Conservation (phyloP, 2,113 vertebrate genomes). For the Coptodon rendalli region DNA sequence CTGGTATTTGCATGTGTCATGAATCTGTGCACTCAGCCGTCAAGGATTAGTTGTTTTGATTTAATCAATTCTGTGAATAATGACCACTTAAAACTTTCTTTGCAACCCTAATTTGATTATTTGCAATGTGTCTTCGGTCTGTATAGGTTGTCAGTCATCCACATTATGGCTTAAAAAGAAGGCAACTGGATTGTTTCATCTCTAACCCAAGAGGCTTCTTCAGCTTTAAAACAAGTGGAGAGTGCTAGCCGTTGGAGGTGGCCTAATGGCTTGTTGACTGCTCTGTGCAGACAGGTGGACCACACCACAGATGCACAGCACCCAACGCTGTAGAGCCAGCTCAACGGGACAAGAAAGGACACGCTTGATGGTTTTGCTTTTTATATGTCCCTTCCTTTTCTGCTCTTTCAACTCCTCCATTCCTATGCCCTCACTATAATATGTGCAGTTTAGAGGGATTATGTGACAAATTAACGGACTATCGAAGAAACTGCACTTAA, state of each 20-base stretch:
- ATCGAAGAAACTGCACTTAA: background rate
- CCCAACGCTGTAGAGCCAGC: background rate
- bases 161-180: background rate
- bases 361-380: background rate
- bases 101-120: background rate
- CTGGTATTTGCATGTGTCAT: background rate
- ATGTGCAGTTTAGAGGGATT: background rate
- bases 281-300: background rate
- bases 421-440: background rate
- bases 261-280: background rate
- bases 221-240: background rate
- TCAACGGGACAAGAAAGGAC: background rate
- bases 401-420: background rate
- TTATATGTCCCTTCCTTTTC: background rate
- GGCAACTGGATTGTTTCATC: background rate
- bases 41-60: slow-evolving; percentile 53
- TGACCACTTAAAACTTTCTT: background rate
- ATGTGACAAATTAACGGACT: background rate
- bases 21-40: slow-evolving; percentile 11
- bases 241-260: background rate
- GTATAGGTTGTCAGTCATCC: background rate
- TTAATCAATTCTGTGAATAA: background rate
- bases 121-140: background rate
- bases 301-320: background rate
- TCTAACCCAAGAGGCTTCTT: background rate